Conservation (phyloP, 1,140 invertebrate genomes). For the Drosophila ogumai region DNA sequence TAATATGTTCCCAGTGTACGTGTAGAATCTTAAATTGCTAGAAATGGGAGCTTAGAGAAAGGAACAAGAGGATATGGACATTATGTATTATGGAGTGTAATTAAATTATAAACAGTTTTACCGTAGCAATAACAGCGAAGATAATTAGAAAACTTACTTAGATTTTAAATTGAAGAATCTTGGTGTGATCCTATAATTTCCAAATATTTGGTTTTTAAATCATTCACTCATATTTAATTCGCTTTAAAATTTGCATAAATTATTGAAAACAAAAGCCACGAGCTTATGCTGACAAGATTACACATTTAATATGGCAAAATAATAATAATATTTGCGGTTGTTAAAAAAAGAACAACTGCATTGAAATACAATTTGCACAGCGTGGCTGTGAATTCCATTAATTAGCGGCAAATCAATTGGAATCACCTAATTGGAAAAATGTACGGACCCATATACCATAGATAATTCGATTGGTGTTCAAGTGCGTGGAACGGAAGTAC, state of each 20-base stretch:
- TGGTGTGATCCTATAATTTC: not conserved
- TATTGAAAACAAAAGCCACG: not conserved
- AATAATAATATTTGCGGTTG: constrained; percentile 5
- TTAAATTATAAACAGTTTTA: constrained; percentile 2
- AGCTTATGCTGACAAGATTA: not conserved
- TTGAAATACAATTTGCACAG: not conserved
- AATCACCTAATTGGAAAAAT: constrained; percentile 36
- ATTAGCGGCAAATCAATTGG: constrained; percentile 45
- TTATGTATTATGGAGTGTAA: not conserved
- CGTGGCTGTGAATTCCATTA: constrained; percentile 19
- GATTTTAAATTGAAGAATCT: not conserved
- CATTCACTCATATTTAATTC: not conserved
- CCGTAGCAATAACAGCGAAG: not conserved
- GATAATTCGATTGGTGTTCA: constrained; percentile 48
- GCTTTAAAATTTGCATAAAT: not conserved
- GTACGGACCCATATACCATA: constrained; percentile 22
- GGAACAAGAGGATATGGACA: not conserved
- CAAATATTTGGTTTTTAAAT: not conserved
- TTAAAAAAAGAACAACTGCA: not conserved
- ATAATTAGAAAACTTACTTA: not conserved
- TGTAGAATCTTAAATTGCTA: constrained; percentile 3
- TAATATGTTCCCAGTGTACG: constrained; percentile 12
- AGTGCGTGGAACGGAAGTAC: constrained; percentile 57
- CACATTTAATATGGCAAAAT: no score
- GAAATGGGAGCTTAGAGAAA: not conserved